Conservation (phyloP, 2,888 invertebrate species). For the Branchellion lobata region DNA sequence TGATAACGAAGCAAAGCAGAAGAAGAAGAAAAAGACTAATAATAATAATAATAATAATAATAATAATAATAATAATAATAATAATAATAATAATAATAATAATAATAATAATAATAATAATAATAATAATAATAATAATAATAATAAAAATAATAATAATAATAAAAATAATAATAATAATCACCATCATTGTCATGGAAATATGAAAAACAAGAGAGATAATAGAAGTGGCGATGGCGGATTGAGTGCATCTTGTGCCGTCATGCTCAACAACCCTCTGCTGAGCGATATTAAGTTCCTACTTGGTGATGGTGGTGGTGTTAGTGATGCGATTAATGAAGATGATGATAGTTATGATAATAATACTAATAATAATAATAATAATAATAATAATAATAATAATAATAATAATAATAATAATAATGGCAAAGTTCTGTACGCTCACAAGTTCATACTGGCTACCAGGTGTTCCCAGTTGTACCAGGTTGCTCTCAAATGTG, state of each 20-base stretch:
- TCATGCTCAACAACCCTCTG: background rate
- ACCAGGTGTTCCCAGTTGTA: constrained; percentile 19
- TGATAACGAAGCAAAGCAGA: no score
- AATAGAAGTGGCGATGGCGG: background rate
- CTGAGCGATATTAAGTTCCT: background rate
- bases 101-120: no score
- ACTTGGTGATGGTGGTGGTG: background rate
- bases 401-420: constrained; percentile 15
- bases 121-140: no score
- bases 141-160: no score
- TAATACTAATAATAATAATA: constrained; percentile 13
- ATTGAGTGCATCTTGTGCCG: background rate
- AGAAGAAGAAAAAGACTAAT: no score
- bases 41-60: no score
- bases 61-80: no score
- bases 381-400: constrained; percentile 14
- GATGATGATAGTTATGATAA: background rate
- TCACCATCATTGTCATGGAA: no score
- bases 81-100: no score
- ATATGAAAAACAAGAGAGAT: background rate
- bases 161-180: no score
- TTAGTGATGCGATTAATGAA: background rate
- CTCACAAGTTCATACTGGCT: constrained; percentile 32
- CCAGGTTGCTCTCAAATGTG: constrained; percentile 21
- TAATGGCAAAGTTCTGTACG: constrained; percentile 5